Percentiles rank a stretch among this genome's conserved stretches.
Conservation (phyloP, 2,888 invertebrate genomes). For the Conchocele bisecta region DNA sequence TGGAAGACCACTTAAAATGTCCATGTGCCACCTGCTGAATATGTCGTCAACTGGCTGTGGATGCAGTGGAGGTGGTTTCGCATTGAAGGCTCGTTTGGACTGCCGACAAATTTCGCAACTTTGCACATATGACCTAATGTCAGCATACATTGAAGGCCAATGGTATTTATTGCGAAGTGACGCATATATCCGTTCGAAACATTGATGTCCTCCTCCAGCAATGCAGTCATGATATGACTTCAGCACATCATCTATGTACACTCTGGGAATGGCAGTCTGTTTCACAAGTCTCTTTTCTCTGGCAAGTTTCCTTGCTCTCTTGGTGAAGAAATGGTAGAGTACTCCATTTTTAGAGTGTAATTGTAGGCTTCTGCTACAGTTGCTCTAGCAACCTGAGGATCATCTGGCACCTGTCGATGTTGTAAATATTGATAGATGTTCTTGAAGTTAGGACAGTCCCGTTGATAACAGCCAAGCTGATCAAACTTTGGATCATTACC, state of each 20-base stretch:
- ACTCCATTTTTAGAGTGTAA: conserved; percentile 7
- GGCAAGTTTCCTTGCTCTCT: conserved; percentile 1
- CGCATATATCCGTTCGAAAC: conserved; percentile 52
- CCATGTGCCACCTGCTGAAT: conserved; percentile 46
- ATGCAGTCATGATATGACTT: conserved; percentile 48
- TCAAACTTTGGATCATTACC: neutral
- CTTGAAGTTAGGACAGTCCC: neutral
- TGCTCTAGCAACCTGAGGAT: neutral
- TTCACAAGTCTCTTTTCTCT: conserved; percentile 4
- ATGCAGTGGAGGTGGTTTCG: conserved; percentile 30
- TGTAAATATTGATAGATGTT: conserved; percentile 9
- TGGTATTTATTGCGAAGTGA: conserved; percentile 29
- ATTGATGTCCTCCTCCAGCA: conserved; percentile 50
- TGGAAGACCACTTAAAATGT: conserved; percentile 41
- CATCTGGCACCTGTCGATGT: conserved; percentile 3
- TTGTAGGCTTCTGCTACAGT: conserved; percentile 4
- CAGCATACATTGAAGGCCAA: conserved; percentile 48
- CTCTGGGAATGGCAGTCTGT: conserved; percentile 18
- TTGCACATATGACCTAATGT: conserved; percentile 34
- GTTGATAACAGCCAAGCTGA: too few species aligned
- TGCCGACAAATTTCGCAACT: conserved; percentile 48
- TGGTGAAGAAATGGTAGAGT: neutral
- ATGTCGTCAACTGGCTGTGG: conserved; percentile 28
- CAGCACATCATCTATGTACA: conserved; percentile 32
- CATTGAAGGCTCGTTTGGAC: conserved; percentile 23